phyloP scores from a whole-genome alignment of 2,113 vertebrate genomes.

The Siniperca knerii region DNA sequence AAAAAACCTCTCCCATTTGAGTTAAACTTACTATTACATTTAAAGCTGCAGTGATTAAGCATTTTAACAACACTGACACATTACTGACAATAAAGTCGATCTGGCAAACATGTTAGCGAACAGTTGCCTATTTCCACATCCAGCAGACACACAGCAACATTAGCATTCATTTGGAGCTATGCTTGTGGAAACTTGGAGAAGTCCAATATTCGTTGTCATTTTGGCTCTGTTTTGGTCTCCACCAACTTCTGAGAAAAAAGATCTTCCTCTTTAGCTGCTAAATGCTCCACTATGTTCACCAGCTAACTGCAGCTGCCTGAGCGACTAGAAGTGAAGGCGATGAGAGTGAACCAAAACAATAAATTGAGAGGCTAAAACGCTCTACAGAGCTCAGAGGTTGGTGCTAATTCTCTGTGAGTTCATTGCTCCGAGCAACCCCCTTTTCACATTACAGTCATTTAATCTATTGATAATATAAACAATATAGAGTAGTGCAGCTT shows the following conservation, averaged over 20 bases:
- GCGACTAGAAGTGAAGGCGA: not conserved
- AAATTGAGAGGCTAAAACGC: not conserved
- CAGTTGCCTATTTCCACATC: not conserved
- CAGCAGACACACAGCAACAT: not conserved
- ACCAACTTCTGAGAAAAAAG: not conserved
- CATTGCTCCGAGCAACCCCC: no score
- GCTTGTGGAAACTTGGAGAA: not conserved
- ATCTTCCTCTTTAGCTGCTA: not conserved
- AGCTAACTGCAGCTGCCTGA: not conserved
- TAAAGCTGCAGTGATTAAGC: not conserved
- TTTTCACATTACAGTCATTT: no score
- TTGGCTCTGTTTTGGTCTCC: not conserved
- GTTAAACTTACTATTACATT: not conserved
- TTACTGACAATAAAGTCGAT: not conserved
- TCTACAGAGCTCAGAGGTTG: not conserved
- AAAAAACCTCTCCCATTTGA: not conserved
- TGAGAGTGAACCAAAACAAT: not conserved
- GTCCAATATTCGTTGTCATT: not conserved
- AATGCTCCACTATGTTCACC: not conserved
- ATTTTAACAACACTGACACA: not conserved
- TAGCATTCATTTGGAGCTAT: not conserved
- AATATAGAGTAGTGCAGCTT: no score
- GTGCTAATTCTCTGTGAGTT: no score
- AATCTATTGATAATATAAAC: no score
- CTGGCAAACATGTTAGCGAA: not conserved